Percentiles rank a stretch among this genome's conserved stretches.
Conservation (phyloP, 2,797 vertebrate genomes). For the Aulostomus chinensis region DNA sequence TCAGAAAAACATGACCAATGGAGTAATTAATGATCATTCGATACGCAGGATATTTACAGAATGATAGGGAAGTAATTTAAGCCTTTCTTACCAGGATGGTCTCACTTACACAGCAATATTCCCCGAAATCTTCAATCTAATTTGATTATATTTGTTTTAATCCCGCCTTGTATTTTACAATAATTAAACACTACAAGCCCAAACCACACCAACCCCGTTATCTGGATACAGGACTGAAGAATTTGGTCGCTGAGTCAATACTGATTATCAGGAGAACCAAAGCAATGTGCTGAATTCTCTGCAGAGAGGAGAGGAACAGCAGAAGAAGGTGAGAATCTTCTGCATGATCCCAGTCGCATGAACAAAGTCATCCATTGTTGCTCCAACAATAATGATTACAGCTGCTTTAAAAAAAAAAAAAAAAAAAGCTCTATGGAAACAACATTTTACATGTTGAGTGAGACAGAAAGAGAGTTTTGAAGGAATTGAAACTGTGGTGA, state of each 20-base stretch:
- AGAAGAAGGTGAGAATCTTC: not conserved
- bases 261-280: slow-evolving; percentile 1
- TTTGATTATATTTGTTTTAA: too few species aligned
- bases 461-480: not conserved
- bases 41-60: too few species aligned
- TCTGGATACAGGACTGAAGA: too few species aligned
- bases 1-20: not conserved
- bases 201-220: too few species aligned
- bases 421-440: not conserved
- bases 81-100: too few species aligned
- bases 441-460: not conserved
- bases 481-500: not conserved
- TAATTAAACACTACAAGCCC: too few species aligned
- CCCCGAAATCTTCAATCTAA: too few species aligned
- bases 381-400: not conserved
- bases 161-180: too few species aligned
- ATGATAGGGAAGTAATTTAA: too few species aligned
- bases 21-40: too few species aligned
- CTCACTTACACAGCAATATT: too few species aligned
- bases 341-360: not conserved
- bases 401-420: not conserved
- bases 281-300: not conserved
- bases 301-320: not conserved
- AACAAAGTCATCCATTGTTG: not conserved
- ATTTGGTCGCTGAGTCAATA: too few species aligned